Percentiles rank a stretch among this genome's conserved stretches.
phyloP scores from a whole-genome alignment of 2,797 vertebrate species.

The Lacerta agilis region DNA sequence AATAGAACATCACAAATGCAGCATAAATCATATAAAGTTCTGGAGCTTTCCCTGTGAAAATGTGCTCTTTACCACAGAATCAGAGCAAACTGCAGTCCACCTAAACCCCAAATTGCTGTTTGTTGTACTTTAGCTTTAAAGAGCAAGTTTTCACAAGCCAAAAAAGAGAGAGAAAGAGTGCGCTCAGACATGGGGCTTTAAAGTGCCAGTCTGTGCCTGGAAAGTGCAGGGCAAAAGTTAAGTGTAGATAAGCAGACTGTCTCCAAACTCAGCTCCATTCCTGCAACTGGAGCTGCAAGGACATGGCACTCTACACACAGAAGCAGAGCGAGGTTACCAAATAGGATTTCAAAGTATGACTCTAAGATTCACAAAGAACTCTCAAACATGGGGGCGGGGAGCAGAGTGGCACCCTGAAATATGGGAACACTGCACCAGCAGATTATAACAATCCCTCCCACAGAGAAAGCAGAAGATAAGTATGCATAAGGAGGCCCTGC shows the following conservation, averaged over 20 bases:
- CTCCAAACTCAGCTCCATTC: too few species aligned
- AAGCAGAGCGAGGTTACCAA: too few species aligned
- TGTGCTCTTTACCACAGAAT: too few species aligned
- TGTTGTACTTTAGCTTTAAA: not conserved
- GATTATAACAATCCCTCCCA: not conserved
- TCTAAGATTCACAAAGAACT: not conserved
- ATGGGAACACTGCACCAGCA: not conserved
- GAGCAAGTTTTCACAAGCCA: not conserved
- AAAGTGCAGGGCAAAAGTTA: too few species aligned
- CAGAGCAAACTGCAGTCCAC: not conserved
- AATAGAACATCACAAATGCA: too few species aligned
- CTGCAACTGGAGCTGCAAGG: too few species aligned
- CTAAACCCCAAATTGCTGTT: not conserved
- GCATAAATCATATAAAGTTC: too few species aligned
- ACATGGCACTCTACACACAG: too few species aligned
- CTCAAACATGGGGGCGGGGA: not conserved
- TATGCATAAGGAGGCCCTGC: not conserved
- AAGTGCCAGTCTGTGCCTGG: not conserved
- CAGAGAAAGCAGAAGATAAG: not conserved
- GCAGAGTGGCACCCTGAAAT: not conserved
- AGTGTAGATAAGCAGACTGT: too few species aligned
- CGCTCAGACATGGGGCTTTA: not conserved
- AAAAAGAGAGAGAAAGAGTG: not conserved
- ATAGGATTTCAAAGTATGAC: not conserved
- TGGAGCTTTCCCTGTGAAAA: too few species aligned